These are phyloP conservation scores for Hetaerina titia DNA, from an alignment of 2,888 invertebrate genomes.

Conservation along the genomic window DNA sequence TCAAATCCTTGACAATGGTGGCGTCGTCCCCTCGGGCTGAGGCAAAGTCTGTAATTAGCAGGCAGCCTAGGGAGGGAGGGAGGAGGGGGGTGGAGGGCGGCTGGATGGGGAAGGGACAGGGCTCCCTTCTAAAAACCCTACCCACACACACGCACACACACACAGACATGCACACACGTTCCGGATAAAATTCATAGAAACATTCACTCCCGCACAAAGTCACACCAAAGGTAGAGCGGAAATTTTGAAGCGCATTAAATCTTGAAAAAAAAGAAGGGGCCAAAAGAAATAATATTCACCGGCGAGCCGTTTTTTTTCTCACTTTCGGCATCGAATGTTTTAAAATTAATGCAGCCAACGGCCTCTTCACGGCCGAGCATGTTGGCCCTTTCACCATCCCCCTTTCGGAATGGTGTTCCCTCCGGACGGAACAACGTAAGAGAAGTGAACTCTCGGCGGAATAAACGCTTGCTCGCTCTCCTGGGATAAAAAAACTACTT, in stretches of 20 bases:
- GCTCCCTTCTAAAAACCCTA: neutral
- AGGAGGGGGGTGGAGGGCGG: neutral
- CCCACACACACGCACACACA: neutral
- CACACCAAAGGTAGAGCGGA: neutral
- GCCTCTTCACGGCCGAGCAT: neutral
- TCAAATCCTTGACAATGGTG: conserved; percentile 29
- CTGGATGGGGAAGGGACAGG: neutral
- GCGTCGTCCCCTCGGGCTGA: neutral
- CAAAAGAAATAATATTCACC: neutral
- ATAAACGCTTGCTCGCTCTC: neutral
- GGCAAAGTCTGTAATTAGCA: conserved; percentile 17
- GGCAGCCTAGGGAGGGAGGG: neutral
- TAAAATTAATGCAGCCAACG: neutral
- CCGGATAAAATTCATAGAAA: neutral
- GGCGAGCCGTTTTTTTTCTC: neutral
- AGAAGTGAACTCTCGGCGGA: neutral
- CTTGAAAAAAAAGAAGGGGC: neutral
- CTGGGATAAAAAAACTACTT: neutral
- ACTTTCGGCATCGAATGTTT: neutral
- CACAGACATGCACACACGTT: neutral
- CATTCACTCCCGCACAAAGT: neutral
- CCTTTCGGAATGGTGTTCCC: neutral
- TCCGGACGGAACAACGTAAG: neutral
- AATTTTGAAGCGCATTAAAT: neutral
- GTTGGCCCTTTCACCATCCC: neutral